A percentile compares a stretch with the other conserved stretches of the same genome.
phyloP scores from a whole-genome alignment of 2,113 vertebrate genomes.

The Rattus rattus region DNA sequence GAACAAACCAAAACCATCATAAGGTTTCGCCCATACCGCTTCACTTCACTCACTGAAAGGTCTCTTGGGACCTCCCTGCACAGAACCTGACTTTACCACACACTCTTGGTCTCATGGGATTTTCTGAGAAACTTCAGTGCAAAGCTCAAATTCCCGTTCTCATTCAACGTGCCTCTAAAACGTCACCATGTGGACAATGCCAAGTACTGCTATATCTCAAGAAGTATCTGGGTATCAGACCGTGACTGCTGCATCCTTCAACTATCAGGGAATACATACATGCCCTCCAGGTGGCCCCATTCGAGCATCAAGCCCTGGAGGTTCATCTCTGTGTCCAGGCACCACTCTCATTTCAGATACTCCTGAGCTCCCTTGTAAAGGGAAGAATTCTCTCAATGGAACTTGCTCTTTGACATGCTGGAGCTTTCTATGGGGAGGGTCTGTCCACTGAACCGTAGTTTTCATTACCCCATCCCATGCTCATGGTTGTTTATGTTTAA shows the following conservation, averaged over 20 bases:
- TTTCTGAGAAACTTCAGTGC: neutral
- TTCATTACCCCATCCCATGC: neutral
- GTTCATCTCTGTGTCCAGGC: neutral
- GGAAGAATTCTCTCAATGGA: neutral
- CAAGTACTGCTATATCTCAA: neutral
- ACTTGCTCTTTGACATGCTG: neutral
- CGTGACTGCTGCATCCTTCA: neutral
- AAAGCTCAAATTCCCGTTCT: too few relatives aligned
- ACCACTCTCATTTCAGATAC: neutral
- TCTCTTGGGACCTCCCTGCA: neutral
- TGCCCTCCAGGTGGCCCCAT: too few relatives aligned
- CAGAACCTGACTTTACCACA: neutral
- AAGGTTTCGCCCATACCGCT: too few relatives aligned
- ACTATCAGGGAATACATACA: too few relatives aligned
- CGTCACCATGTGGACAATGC: neutral
- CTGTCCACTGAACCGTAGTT: neutral
- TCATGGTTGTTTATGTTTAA: neutral
- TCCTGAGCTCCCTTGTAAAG: neutral
- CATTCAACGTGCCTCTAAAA: neutral
- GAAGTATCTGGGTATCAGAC: neutral
- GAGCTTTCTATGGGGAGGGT: neutral
- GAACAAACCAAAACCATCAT: neutral
- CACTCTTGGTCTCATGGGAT: neutral
- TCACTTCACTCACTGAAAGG: too few relatives aligned
- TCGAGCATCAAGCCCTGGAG: neutral